Percentiles rank a stretch among this genome's conserved stretches.
Conservation (phyloP, 2,113 vertebrate genomes). For the Cichladusa arquata region DNA sequence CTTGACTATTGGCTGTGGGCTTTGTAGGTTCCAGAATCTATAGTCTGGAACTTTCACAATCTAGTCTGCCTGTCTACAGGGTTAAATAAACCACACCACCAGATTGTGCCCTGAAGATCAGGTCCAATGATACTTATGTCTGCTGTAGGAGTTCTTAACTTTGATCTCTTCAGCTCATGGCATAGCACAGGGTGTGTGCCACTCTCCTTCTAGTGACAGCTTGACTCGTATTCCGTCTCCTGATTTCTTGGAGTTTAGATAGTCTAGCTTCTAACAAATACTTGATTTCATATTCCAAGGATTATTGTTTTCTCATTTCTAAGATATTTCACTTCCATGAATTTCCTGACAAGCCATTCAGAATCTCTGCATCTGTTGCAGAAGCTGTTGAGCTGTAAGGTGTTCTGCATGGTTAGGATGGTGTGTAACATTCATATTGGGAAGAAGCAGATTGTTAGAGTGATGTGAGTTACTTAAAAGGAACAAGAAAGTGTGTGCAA, state of each 20-base stretch:
- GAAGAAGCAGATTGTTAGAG: not conserved
- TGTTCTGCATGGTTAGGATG: not conserved
- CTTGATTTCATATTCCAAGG: not conserved
- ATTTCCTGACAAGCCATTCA: not conserved
- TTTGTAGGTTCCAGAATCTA: not conserved
- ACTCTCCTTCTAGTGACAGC: not conserved
- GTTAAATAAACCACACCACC: not conserved
- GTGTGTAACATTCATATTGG: not conserved
- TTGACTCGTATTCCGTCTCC: not conserved
- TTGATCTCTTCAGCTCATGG: not conserved
- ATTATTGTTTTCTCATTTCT: not conserved
- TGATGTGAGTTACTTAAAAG: not conserved
- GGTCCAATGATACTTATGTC: not conserved
- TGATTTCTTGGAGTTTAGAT: not conserved
- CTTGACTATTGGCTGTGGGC: not conserved
- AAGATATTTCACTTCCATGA: not conserved
- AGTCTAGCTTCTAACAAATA: not conserved
- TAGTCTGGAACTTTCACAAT: too few relatives aligned
- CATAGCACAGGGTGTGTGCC: not conserved
- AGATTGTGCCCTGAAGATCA: not conserved
- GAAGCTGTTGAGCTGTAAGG: not conserved
- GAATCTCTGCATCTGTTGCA: not conserved
- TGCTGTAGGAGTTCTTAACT: not conserved
- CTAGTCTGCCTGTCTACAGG: not conserved
- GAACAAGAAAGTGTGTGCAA: not conserved